Percentiles rank a stretch among this genome's conserved stretches.
Conservation (phyloP, 1,140 invertebrate genomes). For the Macrobrachium nipponense region DNA sequence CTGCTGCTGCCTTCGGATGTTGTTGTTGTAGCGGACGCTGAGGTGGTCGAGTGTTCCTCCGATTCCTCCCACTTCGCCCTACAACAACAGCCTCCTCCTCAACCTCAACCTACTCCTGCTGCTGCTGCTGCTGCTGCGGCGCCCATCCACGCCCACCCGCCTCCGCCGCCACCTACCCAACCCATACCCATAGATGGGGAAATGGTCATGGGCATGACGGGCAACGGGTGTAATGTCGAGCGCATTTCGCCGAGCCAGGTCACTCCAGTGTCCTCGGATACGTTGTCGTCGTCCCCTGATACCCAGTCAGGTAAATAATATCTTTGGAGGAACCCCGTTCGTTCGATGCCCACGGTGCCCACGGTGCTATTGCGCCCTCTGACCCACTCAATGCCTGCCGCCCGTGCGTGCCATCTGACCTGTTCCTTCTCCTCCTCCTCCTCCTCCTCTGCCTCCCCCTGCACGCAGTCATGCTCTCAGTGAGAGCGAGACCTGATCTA, state of each 20-base stretch:
- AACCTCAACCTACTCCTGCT: too few relatives aligned
- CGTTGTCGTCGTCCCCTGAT: constrained; percentile 48
- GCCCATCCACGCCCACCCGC: constrained; percentile 32
- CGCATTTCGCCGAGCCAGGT: constrained; percentile 50
- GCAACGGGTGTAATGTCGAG: constrained; percentile 41
- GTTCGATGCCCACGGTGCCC: not conserved
- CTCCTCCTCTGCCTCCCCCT: too few relatives aligned
- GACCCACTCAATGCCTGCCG: not conserved
- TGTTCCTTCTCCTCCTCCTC: too few relatives aligned
- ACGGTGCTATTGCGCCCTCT: constrained; percentile 5
- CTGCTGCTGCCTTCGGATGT: constrained; percentile 8
- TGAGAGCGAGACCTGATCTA: too few relatives aligned
- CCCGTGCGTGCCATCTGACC: too few relatives aligned
- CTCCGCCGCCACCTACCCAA: constrained; percentile 17
- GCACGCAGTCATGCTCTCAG: too few relatives aligned
- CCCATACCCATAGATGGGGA: constrained; percentile 34
- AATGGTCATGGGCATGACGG: constrained; percentile 26
- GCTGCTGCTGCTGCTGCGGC: too few relatives aligned
- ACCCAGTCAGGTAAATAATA: constrained; percentile 52
- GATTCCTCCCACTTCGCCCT: constrained; percentile 30
- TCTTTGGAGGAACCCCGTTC: not conserved
- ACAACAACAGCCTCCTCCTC: not conserved
- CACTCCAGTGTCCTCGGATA: constrained; percentile 49
- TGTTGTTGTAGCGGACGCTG: constrained; percentile 32
- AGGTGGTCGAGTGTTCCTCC: constrained; percentile 36